A percentile compares a stretch with the other conserved stretches of the same genome.
phyloP scores from a whole-genome alignment of 2,888 invertebrate species.

The Diarsia brunnea region DNA sequence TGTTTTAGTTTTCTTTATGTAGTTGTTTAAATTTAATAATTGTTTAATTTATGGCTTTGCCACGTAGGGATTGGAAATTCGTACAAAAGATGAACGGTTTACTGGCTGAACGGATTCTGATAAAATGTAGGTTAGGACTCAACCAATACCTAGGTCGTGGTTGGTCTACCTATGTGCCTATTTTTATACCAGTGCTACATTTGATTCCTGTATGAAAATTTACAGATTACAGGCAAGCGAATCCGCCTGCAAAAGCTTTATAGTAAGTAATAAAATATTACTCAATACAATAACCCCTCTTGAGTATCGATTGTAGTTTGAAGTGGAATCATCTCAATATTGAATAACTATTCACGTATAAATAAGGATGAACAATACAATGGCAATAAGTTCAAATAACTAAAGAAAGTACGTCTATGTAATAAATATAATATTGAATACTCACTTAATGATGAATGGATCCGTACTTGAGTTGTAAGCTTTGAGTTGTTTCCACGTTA shows the following conservation, averaged over 20 bases:
- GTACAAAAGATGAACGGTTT: too few relatives aligned
- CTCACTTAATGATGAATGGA: neutral
- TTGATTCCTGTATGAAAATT: neutral
- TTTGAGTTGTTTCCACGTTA: neutral
- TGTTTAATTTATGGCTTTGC: neutral
- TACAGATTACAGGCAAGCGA: neutral
- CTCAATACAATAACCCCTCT: neutral
- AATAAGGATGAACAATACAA: neutral
- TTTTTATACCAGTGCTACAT: neutral
- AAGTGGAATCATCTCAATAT: neutral
- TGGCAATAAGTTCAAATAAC: conserved; percentile 5
- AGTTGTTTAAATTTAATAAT: neutral
- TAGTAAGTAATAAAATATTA: conserved; percentile 4
- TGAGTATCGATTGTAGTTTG: neutral
- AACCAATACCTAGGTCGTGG: too few relatives aligned
- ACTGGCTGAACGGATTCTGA: neutral
- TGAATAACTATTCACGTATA: conserved; percentile 1
- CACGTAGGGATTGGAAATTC: neutral
- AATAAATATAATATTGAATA: conserved; percentile 7
- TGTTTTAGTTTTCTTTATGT: neutral
- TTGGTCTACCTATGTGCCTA: too few relatives aligned
- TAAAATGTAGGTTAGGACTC: neutral
- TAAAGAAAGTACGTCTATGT: neutral
- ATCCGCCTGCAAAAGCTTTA: neutral
- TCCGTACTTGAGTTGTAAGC: neutral